Base-by-base conservation (phyloP, 2,113 vertebrate species). In the Pangasianodon gigas region DNA sequence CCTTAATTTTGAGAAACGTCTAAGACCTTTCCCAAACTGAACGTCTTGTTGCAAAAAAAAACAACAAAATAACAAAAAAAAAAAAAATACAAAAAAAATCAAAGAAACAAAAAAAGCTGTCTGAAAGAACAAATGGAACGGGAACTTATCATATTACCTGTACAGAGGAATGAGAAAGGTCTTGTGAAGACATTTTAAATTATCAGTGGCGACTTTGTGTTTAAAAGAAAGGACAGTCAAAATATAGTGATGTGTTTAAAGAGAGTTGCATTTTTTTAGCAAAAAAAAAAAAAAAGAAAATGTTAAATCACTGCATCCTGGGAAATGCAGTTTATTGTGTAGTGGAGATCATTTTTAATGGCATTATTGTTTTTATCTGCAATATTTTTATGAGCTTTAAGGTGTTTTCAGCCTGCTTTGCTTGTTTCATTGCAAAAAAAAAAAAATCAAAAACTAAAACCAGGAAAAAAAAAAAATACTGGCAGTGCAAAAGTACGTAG, bases 1-100 rank as follows among this genome's bases (percentile, higher is more conserved):
- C 98, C 98, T 99, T 99, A 99, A 99, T 99, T 99, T 99, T 97
- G 96, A 97, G 97, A 93, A 97, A 97, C 94, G 96, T 97, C 96
- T 96, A 96, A 97, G 90, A 87, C 75, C 93, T 91, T 94, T 94
- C 92, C 94, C 83, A 90, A 93, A 94, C 90, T 93, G 92, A 92
- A 93, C 91, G 86, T 92, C 96, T 96, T 97, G 95, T 97, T 88
- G 87, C 90, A 93, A 93, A 93, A 89, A 89, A 90, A 86, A 44
- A 80, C 7, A 84, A 75, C 37, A 58, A 74, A 6, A 48, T 48
- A 77, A 60, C 62, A 85, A 65, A n/a, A 77, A 94, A 93, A 95
- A 96, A 56, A 79, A 52, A 26, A 48, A 79, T 21, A 65, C 10
- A 71, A 77, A 56, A 29, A 13, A 48, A 48, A 51, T 26, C 21